A percentile compares a stretch with the other conserved stretches of the same genome.
Conservation (phyloP, 2,888 invertebrate genomes). For the Callinectes sapidus region DNA sequence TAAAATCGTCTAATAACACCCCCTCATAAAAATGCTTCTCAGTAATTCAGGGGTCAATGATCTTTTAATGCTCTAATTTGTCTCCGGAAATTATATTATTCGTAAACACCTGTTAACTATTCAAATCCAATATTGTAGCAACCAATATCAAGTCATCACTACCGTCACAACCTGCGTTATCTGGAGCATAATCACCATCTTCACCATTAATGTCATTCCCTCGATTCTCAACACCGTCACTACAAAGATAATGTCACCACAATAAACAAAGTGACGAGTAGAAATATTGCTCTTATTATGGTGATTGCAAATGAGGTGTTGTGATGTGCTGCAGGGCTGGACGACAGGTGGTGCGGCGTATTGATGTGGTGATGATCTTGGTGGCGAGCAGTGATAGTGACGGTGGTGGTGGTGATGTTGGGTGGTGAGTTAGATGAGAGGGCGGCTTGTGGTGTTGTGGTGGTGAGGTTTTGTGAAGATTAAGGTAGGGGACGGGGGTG, state of each 20-base stretch:
- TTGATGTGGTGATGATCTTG: not conserved
- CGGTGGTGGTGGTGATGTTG: not conserved
- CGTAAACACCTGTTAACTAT: not conserved
- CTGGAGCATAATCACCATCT: not conserved
- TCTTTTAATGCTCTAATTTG: not conserved
- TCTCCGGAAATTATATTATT: not conserved
- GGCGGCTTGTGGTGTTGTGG: too few relatives aligned
- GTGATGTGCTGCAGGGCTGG: not conserved
- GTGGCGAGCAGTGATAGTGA: not conserved
- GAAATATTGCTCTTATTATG: too few relatives aligned
- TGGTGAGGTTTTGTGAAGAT: too few relatives aligned
- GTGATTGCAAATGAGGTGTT: not conserved
- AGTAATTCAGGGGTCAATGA: too few relatives aligned
- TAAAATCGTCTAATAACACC: too few relatives aligned
- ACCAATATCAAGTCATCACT: not conserved
- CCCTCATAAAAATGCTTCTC: too few relatives aligned
- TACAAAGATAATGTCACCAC: not conserved
- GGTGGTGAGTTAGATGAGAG: too few relatives aligned
- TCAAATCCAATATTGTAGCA: not conserved
- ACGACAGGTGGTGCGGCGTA: too few relatives aligned
- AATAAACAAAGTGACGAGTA: too few relatives aligned
- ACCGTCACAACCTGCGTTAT: not conserved
- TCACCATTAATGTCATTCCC: not conserved
- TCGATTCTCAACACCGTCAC: not conserved
- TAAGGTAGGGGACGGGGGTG: too few relatives aligned